Conservation (phyloP, 2,888 invertebrate genomes). For the Suillia variegata region DNA sequence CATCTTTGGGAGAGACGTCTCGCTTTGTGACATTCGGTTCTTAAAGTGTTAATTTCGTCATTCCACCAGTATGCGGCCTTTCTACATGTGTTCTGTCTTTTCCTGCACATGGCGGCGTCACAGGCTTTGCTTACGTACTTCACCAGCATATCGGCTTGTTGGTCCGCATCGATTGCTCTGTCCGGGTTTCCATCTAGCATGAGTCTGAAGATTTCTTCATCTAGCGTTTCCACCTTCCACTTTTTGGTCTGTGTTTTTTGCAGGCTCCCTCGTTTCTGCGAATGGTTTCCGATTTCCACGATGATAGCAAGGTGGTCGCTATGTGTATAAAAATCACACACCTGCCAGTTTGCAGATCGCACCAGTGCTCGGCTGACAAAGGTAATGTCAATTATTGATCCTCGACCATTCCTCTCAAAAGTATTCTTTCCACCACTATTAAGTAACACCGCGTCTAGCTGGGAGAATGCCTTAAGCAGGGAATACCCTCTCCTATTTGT, state of each 20-base stretch:
- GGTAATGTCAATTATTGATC: neutral
- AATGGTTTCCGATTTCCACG: neutral
- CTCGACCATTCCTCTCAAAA: neutral
- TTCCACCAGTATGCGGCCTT: neutral
- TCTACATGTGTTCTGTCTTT: neutral
- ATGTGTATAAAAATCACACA: neutral
- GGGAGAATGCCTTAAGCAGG: neutral
- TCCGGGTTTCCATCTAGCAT: neutral
- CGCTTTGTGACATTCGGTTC: no score
- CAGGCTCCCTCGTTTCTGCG: neutral
- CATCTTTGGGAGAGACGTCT: no score
- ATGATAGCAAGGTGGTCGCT: neutral
- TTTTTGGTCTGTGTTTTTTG: neutral
- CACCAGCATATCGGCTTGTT: neutral
- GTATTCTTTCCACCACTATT: neutral
- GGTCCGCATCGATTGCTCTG: neutral
- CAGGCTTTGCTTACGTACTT: neutral
- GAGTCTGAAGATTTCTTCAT: neutral
- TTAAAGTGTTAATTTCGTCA: no score
- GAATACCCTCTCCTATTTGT: neutral
- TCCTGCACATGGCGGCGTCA: neutral
- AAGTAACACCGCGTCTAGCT: neutral
- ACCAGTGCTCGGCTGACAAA: neutral
- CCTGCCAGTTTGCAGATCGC: neutral
- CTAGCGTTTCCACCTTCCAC: neutral